Conservation (phyloP, 2,888 invertebrate species). For the Prenolepis imparis region DNA sequence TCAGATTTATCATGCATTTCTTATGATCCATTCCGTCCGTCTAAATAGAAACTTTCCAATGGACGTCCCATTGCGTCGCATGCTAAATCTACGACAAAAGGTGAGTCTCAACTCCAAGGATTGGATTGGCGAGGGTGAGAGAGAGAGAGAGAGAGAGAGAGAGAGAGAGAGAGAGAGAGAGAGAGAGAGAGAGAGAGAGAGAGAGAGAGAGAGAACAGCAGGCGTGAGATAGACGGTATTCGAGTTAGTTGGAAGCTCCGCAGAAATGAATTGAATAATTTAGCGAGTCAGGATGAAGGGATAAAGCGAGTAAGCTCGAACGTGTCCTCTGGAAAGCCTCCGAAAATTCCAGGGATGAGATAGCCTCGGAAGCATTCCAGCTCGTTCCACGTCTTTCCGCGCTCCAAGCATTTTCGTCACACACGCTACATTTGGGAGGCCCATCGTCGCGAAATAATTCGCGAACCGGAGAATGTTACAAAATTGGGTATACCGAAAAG, state of each 20-base stretch:
- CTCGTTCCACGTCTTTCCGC: constrained; percentile 50
- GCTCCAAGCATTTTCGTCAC: constrained; percentile 57
- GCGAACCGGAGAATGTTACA: constrained; percentile 38
- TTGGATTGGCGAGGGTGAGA: constrained; percentile 22
- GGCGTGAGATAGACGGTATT: constrained; percentile 52
- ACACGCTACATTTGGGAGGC: constrained; percentile 38
- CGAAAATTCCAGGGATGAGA: constrained; percentile 67
- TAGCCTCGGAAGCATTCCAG: constrained; percentile 58
- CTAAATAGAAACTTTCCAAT: constrained; percentile 31
- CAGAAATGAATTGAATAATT: constrained; percentile 80
- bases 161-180: neutral
- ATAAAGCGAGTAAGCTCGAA: constrained; percentile 71
- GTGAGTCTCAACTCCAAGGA: constrained; percentile 56
- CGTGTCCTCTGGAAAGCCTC: constrained; percentile 60
- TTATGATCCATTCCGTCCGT: constrained; percentile 56
- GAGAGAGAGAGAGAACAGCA: constrained; percentile 21
- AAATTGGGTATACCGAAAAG: constrained; percentile 33
- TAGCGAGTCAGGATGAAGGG: constrained; percentile 67
- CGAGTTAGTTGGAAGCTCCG: constrained; percentile 67
- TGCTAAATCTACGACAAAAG: constrained; percentile 64
- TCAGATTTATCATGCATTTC: constrained; percentile 58
- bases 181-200: neutral
- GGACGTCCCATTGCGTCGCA: constrained; percentile 33
- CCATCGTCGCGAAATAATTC: constrained; percentile 63
- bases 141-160: neutral